phyloP scores from a whole-genome alignment of 2,888 invertebrate species.

The Brassicogethes aeneus region DNA sequence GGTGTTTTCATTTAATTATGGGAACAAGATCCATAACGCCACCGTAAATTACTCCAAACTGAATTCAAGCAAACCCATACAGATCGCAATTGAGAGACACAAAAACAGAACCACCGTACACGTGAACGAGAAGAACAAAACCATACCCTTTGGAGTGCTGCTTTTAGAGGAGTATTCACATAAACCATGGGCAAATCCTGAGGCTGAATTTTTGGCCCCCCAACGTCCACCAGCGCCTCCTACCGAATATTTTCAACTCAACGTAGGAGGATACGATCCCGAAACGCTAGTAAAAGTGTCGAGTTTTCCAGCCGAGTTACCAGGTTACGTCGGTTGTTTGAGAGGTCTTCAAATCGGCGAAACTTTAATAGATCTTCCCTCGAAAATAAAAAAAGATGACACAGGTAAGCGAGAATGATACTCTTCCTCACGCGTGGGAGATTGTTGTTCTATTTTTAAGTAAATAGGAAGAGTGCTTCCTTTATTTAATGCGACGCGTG shows the following conservation, averaged over 20 bases:
- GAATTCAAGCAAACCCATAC: conserved; percentile 75
- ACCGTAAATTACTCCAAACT: conserved; percentile 66
- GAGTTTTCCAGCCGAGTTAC: conserved; percentile 44
- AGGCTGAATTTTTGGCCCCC: conserved; percentile 77
- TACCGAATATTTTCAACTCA: conserved; percentile 81
- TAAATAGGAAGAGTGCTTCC: no score
- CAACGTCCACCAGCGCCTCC: conserved; percentile 84
- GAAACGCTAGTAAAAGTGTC: conserved; percentile 57
- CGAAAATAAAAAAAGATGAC: conserved; percentile 57
- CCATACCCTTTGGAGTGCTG: conserved; percentile 58
- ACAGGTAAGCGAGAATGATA: conserved; percentile 46
- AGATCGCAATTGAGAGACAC: conserved; percentile 74
- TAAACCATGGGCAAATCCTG: conserved; percentile 79
- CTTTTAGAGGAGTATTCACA: conserved; percentile 71
- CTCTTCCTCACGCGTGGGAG: no score
- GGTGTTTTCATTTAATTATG: conserved; percentile 76
- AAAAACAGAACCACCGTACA: conserved; percentile 66
- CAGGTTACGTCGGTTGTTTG: conserved; percentile 79
- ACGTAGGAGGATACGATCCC: conserved; percentile 77
- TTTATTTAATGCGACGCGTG: no score
- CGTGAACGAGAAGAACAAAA: conserved; percentile 69
- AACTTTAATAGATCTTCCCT: conserved; percentile 68
- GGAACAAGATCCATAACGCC: conserved; percentile 69
- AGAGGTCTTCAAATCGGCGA: conserved; percentile 80
- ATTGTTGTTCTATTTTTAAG: no score